phyloP scores from a whole-genome alignment of 1,140 invertebrate genomes.

The Apocrypta bakeri region DNA sequence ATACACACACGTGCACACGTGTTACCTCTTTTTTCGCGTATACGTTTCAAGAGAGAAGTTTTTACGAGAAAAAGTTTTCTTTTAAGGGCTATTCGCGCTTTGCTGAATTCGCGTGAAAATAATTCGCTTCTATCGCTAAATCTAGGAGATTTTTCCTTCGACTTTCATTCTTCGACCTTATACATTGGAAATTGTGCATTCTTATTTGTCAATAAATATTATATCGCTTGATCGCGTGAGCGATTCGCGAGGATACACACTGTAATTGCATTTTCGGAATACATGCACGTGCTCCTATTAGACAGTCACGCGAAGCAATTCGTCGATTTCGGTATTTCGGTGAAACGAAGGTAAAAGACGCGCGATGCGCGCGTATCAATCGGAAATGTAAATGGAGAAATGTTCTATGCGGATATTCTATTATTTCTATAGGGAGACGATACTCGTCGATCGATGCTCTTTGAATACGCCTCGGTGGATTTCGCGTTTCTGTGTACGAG shows the following conservation, averaged over 20 bases:
- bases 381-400: background rate
- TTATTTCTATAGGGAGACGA: slow-evolving; percentile 37
- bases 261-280: no score
- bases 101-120: background rate
- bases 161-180: background rate
- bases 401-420: background rate
- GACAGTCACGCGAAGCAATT: no score
- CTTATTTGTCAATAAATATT: no score
- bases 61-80: background rate
- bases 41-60: no score
- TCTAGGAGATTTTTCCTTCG: no score
- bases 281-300: no score
- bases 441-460: slow-evolving; percentile 32
- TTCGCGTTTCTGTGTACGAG: slow-evolving; percentile 27
- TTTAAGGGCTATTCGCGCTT: background rate
- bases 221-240: no score
- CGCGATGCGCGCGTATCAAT: background rate
- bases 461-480: slow-evolving; percentile 4
- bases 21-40: no score
- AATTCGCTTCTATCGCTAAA: background rate
- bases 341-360: background rate
- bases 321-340: no score
- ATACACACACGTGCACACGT: no score
- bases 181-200: no score
- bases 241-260: no score